Conservation (phyloP, 2,888 invertebrate species). For the Lasioglossum lativentre region DNA sequence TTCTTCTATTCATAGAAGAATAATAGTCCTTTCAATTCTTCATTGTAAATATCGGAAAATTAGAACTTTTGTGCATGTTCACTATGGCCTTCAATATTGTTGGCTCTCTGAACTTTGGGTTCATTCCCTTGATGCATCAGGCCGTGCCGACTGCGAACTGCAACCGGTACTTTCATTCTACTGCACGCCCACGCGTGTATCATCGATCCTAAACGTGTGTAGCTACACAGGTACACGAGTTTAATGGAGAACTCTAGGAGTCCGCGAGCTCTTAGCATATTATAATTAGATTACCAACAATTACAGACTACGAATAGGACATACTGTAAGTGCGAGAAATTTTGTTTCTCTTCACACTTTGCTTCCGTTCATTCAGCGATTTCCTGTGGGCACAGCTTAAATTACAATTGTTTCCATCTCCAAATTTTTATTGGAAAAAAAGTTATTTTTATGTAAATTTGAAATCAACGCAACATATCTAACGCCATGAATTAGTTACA, state of each 20-base stretch:
- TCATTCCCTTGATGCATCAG: conserved; percentile 48
- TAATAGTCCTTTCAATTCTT: not conserved
- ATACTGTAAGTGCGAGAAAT: not conserved
- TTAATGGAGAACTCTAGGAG: conserved; percentile 25
- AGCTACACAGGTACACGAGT: conserved; percentile 18
- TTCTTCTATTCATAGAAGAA: not conserved
- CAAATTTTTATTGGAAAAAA: too few species aligned
- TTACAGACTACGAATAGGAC: not conserved
- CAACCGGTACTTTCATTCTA: conserved; percentile 60
- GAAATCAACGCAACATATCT: too few species aligned
- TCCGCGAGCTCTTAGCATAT: not conserved
- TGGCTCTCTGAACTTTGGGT: conserved; percentile 38
- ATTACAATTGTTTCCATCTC: not conserved
- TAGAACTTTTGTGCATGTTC: not conserved
- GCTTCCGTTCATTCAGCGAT: not conserved
- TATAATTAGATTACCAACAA: conserved; percentile 37
- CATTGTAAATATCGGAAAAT: not conserved
- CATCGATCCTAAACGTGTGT: conserved; percentile 52
- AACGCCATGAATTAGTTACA: too few species aligned
- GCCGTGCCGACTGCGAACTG: conserved; percentile 39
- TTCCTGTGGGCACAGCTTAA: not conserved
- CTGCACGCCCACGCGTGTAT: conserved; percentile 55
- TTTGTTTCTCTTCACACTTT: not conserved
- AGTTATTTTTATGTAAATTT: too few species aligned
- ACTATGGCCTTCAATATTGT: conserved; percentile 6